phyloP scores from a whole-genome alignment of 2,113 vertebrate genomes.

The Alligator mississippiensis region DNA sequence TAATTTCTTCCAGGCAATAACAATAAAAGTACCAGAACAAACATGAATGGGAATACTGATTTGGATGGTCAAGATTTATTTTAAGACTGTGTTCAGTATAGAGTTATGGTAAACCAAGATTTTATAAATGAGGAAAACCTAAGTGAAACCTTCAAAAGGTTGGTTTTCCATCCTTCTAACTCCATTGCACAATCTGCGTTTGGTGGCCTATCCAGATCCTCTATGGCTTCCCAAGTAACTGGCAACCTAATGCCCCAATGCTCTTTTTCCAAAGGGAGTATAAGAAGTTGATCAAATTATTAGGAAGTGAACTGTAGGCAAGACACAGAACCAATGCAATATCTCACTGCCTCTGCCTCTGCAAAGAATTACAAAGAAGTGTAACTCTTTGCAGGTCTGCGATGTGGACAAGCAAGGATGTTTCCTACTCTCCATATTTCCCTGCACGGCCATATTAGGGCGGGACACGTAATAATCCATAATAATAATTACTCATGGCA shows the following conservation, averaged over 20 bases:
- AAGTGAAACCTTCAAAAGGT: background rate
- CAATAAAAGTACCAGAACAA: background rate
- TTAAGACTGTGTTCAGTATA: background rate
- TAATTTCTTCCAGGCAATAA: background rate
- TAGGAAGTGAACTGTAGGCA: background rate
- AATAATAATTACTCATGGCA: background rate
- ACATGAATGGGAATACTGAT: background rate
- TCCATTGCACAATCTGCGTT: background rate
- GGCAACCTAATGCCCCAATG: background rate
- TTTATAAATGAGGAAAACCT: background rate
- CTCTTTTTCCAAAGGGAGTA: background rate
- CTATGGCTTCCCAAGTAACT: background rate
- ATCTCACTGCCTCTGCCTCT: background rate
- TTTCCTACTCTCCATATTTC: background rate
- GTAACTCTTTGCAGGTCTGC: background rate
- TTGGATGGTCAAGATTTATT: background rate
- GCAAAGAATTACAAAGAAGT: background rate
- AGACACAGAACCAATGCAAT: constrained; percentile 2
- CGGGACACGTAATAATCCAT: background rate
- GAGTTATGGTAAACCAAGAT: background rate
- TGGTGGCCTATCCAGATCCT: background rate
- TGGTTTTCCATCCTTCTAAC: background rate
- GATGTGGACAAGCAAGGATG: too few relatives aligned
- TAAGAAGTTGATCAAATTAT: background rate
- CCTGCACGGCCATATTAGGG: background rate